These are phyloP conservation scores for Dendrolimus houi DNA, from an alignment of 2,888 invertebrate genomes.

Conservation along the genomic window DNA sequence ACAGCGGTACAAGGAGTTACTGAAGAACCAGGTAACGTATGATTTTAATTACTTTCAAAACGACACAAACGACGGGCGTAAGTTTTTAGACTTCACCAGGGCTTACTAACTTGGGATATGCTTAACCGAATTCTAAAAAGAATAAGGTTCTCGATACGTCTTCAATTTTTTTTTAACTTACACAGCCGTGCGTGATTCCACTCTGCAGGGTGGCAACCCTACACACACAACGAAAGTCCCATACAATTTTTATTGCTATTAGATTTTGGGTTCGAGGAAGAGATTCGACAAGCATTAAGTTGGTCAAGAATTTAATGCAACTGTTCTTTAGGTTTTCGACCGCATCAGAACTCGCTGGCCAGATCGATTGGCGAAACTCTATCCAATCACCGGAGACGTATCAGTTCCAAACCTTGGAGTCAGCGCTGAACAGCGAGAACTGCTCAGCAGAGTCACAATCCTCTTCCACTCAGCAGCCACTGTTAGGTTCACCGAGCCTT, in stretches of 20 bases:
- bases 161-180: too few species aligned
- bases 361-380: conserved; percentile 80
- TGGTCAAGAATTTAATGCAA: not conserved
- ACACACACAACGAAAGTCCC: too few species aligned
- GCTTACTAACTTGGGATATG: not conserved
- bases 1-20: conserved; percentile 82
- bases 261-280: not conserved
- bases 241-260: not conserved
- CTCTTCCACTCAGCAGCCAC: conserved; percentile 98
- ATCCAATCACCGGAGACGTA: conserved; percentile 86
- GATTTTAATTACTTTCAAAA: not conserved
- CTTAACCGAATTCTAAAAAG: too few species aligned
- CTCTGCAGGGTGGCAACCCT: too few species aligned
- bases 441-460: conserved; percentile 83
- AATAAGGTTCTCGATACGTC: too few species aligned
- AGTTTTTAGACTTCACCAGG: not conserved
- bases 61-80: not conserved
- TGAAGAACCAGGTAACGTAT: conserved; percentile 78
- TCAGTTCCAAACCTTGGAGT: conserved; percentile 83
- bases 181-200: too few species aligned
- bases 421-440: conserved; percentile 77
- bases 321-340: conserved; percentile 78
- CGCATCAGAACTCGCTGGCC: conserved; percentile 79
- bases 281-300: too few species aligned
- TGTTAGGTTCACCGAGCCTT: conserved; percentile 93